A percentile compares a stretch with the other conserved stretches of the same genome.
Evolutionary conservation across 2,797 vertebrate species (phyloP).

Genomic region (Cottoperca gobio): DNA sequence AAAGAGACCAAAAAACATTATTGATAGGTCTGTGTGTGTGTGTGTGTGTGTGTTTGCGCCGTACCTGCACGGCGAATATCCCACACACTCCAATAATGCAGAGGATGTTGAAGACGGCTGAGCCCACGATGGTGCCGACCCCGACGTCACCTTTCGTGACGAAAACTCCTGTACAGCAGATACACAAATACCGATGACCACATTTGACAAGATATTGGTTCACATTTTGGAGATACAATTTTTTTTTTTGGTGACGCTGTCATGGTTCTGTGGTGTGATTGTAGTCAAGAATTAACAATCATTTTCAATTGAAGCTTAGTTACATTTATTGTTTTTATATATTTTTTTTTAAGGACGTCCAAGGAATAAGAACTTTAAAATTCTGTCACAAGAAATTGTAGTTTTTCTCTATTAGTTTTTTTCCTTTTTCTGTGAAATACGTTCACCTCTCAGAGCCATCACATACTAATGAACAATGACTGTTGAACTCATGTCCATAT

Average conservation of each 20-base stretch:
- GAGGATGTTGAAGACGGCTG: constrained; percentile 97
- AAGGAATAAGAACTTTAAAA: too few relatives aligned
- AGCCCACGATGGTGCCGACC: constrained; percentile 97
- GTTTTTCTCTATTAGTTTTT: not conserved
- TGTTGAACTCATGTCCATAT: too few relatives aligned
- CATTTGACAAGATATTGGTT: too few relatives aligned
- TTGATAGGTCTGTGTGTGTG: not conserved
- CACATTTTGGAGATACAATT: not conserved
- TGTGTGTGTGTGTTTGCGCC: not conserved
- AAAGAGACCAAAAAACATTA: not conserved
- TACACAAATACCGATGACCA: not conserved
- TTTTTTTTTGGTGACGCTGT: not conserved
- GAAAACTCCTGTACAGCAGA: constrained; percentile 89
- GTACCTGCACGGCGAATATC: constrained; percentile 94
- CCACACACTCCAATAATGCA: constrained; percentile 97
- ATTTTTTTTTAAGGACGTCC: too few relatives aligned
- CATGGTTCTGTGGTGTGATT: not conserved
- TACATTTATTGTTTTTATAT: not conserved
- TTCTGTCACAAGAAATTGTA: not conserved
- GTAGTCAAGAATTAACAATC: not conserved
- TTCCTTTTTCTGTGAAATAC: not conserved
- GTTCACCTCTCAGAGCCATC: too few relatives aligned
- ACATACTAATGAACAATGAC: too few relatives aligned
- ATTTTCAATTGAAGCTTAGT: not conserved
- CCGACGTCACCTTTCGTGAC: constrained; percentile 97